Evolutionary conservation across 1,140 invertebrate genomes (phyloP).

Genomic region (Ceratina japonica): DNA sequence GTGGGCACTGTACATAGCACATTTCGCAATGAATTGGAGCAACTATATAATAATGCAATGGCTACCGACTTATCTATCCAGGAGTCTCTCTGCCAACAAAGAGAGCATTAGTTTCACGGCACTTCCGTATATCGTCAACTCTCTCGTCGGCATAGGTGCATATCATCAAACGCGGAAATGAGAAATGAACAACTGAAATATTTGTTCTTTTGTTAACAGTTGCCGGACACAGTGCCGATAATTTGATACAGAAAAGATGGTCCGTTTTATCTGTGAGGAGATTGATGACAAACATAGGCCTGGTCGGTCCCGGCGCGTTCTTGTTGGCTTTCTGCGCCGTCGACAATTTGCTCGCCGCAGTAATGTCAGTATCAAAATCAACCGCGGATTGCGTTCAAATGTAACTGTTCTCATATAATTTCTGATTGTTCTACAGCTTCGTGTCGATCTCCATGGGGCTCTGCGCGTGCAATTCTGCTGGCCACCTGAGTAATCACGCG

Average conservation of each 20-base stretch:
- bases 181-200: no score
- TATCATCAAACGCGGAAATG: conserved; percentile 15
- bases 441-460: conserved; percentile 89
- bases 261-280: conserved; percentile 86
- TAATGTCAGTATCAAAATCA: conserved; percentile 81
- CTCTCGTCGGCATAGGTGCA: conserved; percentile 86
- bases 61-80: conserved; percentile 87
- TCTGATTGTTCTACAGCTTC: conserved; percentile 78
- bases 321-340: conserved; percentile 87
- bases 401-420: conserved; percentile 10
- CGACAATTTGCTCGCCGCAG: conserved; percentile 85
- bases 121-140: conserved; percentile 89
- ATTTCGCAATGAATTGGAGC: conserved; percentile 92
- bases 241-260: conserved; percentile 84
- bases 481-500: conserved; percentile 89
- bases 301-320: conserved; percentile 88
- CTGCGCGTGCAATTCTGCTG: conserved; percentile 89
- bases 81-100: conserved; percentile 85
- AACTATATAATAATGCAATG: conserved; percentile 93
- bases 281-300: conserved; percentile 88
- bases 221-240: conserved; percentile 88
- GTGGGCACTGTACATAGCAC: conserved; percentile 89
- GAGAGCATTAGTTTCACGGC: conserved; percentile 89
- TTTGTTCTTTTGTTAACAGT: conserved; percentile 70
- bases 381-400: no score